These are phyloP conservation scores for Drosophila neonasuta DNA, from an alignment of 2,888 invertebrate genomes.

Conservation along the genomic window DNA sequence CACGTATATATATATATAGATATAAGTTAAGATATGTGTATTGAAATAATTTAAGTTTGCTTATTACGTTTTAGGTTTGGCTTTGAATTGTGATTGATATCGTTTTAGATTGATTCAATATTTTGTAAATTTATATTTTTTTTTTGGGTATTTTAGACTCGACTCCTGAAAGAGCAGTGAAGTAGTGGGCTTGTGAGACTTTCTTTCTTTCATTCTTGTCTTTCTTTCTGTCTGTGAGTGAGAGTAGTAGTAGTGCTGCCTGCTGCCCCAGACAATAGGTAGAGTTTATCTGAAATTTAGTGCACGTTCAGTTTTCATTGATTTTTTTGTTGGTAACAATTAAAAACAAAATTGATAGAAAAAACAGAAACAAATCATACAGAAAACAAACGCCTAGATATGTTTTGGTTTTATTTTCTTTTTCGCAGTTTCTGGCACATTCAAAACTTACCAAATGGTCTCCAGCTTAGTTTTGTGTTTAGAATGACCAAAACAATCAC, in stretches of 20 bases:
- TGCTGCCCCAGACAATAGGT: constrained; percentile 81
- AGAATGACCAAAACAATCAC: constrained; percentile 82
- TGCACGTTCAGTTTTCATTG: constrained; percentile 81
- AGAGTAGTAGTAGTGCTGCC: constrained; percentile 71
- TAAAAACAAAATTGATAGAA: constrained; percentile 55
- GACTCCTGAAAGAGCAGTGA: constrained; percentile 68
- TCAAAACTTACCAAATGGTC: constrained; percentile 82
- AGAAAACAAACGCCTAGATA: constrained; percentile 71
- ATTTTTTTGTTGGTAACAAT: constrained; percentile 49
- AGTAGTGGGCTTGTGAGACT: constrained; percentile 69
- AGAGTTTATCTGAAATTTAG: constrained; percentile 82
- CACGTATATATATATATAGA: constrained; percentile 41
- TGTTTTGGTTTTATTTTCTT: constrained; percentile 67
- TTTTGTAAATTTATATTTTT: constrained; percentile 33
- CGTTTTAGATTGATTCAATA: constrained; percentile 37
- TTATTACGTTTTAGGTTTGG: constrained; percentile 57
- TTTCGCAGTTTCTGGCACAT: constrained; percentile 78
- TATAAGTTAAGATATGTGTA: constrained; percentile 53
- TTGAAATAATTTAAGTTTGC: constrained; percentile 48
- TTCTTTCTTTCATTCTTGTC: constrained; percentile 69
- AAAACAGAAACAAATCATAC: constrained; percentile 70
- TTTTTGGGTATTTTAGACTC: constrained; percentile 62
- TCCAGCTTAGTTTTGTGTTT: constrained; percentile 81
- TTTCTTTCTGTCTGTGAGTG: constrained; percentile 69
- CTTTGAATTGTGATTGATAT: constrained; percentile 34